Evolutionary conservation across 2,888 invertebrate genomes (phyloP), one percentile per base, ranked within the genome.

Genomic region (Drosophila prolongata): DNA sequence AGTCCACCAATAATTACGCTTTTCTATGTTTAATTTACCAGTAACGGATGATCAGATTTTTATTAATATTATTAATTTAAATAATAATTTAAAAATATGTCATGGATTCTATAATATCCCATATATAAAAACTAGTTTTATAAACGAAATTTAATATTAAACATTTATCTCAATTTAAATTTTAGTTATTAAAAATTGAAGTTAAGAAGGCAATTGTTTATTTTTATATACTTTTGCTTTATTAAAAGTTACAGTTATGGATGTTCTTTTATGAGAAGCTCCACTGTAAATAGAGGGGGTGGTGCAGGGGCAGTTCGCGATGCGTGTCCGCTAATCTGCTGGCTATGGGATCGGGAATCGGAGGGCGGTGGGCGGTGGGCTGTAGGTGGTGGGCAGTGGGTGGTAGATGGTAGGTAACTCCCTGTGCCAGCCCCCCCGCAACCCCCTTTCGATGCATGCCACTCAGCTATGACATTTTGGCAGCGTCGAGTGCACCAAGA

Each of bases 401-500:
- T n/a, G 6, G 40, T 38, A 19, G 6, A 43, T 37, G 27, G 60
- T 42, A 61, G 52, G 66, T 44, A 54, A 47, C 71, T 52, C 56
- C 43, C 58, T 42, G 16, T 16, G 43, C 54, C 60, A 38, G 16
- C 44, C 43, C 43, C 46, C 14, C 38, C 55, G 35, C 43, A 19
- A 13, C 43, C 71, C 62, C 55, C 40, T 52, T 67, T 57, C 62
- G 53, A 66, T 73, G 53, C 76, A 55, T 87, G 81, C 87, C 83
- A 83, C 81, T 84, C 85, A 89, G 83, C 79, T 80, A 88, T 89
- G 83, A 84, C 83, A 89, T 87, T 84, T 84, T 89, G 83, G 83
- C 83, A 84, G 83, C 89, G 87, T 78, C 89, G 82, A 89, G 80
- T 89, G 89, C 88, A 89, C 85, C 85, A 85, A 85, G 85, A 85